Conservation (phyloP, 2,113 vertebrate species). For the Corapipo altera region DNA sequence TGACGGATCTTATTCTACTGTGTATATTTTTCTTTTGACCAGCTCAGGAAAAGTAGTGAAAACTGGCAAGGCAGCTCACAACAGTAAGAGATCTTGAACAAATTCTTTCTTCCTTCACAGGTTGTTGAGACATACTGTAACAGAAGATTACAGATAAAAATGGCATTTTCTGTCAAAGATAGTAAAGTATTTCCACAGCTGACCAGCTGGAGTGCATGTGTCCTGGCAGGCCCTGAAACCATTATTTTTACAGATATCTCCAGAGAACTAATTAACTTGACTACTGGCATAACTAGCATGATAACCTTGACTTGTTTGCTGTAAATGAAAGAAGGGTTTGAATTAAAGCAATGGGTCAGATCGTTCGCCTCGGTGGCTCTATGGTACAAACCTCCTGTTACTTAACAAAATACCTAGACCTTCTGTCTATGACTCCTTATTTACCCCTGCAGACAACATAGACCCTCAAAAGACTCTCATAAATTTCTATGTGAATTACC, state of each 20-base stretch:
- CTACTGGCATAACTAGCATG: not conserved
- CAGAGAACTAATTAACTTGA: not conserved
- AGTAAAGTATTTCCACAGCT: not conserved
- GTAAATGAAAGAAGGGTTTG: not conserved
- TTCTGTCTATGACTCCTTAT: not conserved
- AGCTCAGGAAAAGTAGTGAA: constrained; percentile 29
- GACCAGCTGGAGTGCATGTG: not conserved
- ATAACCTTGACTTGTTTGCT: not conserved
- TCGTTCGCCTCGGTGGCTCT: not conserved
- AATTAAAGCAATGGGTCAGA: not conserved
- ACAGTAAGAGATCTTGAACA: not conserved
- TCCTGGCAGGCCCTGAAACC: not conserved
- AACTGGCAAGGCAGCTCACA: constrained; percentile 26
- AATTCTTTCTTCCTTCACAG: constrained; percentile 23
- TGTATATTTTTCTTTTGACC: constrained; percentile 53
- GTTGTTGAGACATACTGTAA: constrained; percentile 21
- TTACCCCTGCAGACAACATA: not conserved
- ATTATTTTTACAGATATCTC: not conserved
- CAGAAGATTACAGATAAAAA: constrained; percentile 30
- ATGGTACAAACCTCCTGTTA: not conserved
- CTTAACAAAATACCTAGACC: not conserved
- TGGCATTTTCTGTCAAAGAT: constrained; percentile 9
- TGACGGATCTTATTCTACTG: not conserved
- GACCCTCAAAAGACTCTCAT: not conserved
- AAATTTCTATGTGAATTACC: not conserved